Evolutionary conservation across 2,888 invertebrate genomes (phyloP), one percentile per base, ranked within the genome.

Genomic region (Temnothorax unifasciatus): DNA sequence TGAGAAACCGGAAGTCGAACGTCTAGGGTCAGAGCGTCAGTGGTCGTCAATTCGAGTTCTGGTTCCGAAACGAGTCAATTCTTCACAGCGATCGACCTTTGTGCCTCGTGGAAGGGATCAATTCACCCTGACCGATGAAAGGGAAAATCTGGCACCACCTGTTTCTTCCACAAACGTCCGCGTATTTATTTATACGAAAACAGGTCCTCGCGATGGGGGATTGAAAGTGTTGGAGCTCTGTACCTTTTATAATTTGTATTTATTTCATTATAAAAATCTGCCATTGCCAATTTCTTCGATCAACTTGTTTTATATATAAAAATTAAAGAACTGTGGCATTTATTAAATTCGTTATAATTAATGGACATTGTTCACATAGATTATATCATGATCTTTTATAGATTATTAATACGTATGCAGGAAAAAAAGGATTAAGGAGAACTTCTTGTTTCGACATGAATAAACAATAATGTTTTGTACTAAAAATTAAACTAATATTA

Each of bases 1-100:
- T 92, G 91, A 91, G 88, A 92, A 93, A 92, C 93, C 90, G 90
- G 90, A 90, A 89, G 87, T 90, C 86, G 86, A 86, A 87, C 84
- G 86, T 82, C 69, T 86, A 47, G 86, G 90, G 90, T 90, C 90
- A 89, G 89, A 86, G 89, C 89, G 91, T 93, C 92, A 93, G 92
- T 91, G 92, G 92, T 91, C 92, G 91, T 89, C 83, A 75, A 77
- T 86, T 74, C 68, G 87, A 85, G 85, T 87, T 68, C 90, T 88
- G 83, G 85, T 89, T 85, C 84, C 76, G 73, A 79, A 89, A 90
- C 90, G 90, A 89, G 88, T 89, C 90, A 90, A 90, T 90, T 86
- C 88, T 86, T 83, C 82, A 86, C 85, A 88, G 86, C 85, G 85
- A 85, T 85, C 87, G 90, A 90, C 90, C 89, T 90, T 85, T 90